Evolutionary conservation across 1,140 invertebrate species (phyloP).

Genomic region (Vanessa tameamea): DNA sequence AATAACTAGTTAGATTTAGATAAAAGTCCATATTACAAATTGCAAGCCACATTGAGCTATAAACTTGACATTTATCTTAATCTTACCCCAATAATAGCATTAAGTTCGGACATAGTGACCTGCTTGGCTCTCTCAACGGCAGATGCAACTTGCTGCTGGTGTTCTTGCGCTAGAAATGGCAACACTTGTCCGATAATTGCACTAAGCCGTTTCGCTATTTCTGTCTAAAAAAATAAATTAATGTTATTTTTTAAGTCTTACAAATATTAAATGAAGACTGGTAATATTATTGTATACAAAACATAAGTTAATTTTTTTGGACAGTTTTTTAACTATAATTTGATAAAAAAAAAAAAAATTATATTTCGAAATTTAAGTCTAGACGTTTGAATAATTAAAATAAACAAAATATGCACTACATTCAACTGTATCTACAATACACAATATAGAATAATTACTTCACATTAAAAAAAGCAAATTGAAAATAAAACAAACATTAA

Average conservation of each 20-base stretch:
- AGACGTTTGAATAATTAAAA: not conserved
- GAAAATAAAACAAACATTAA: constrained; percentile 1
- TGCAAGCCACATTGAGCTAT: constrained; percentile 8
- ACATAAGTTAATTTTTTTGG: not conserved
- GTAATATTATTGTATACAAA: not conserved
- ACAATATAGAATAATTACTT: not conserved
- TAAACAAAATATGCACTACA: not conserved
- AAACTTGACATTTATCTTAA: constrained; percentile 11
- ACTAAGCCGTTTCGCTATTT: constrained; percentile 96
- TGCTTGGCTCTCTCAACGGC: constrained; percentile 97
- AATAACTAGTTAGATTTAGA: not conserved
- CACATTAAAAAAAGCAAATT: not conserved
- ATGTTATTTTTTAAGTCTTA: not conserved
- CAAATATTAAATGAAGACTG: not conserved
- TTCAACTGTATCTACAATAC: not conserved
- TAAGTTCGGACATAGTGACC: constrained; percentile 96
- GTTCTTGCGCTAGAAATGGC: constrained; percentile 95
- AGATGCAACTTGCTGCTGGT: constrained; percentile 95
- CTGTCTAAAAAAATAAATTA: constrained; percentile 85
- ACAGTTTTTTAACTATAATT: no score
- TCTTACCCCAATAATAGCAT: constrained; percentile 92
- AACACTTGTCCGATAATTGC: constrained; percentile 94
- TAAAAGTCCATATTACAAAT: constrained; percentile 4
- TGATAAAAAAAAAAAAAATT: no score
- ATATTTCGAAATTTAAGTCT: not conserved